Conservation (phyloP, 2,888 invertebrate genomes). For the Agapostemon virescens region DNA sequence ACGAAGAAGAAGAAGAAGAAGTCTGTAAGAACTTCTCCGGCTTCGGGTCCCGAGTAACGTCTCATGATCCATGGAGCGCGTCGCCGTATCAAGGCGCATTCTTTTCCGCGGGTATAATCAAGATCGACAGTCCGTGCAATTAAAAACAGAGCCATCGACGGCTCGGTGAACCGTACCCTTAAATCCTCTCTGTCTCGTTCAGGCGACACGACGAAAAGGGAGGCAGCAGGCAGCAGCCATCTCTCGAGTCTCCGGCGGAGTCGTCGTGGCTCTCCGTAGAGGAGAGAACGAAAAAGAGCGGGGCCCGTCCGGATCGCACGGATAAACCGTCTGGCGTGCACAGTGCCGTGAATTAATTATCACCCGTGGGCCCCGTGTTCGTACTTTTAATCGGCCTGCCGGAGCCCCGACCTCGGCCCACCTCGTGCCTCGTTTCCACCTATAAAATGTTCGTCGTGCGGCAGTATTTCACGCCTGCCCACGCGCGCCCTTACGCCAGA, state of each 20-base stretch:
- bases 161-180: slow-evolving; percentile 61
- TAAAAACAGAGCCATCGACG: slow-evolving; percentile 63
- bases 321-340: slow-evolving; percentile 68
- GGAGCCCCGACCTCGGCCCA: slow-evolving; percentile 62
- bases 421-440: slow-evolving; percentile 61
- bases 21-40: not conserved
- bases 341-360: slow-evolving; percentile 75
- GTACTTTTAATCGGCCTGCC: slow-evolving; percentile 71
- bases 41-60: not conserved
- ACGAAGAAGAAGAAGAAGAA: not conserved
- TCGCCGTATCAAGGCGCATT: slow-evolving; percentile 57
- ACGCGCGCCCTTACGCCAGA: slow-evolving; percentile 68
- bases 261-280: slow-evolving; percentile 2
- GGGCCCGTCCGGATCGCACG: slow-evolving; percentile 64
- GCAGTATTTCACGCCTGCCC: slow-evolving; percentile 76
- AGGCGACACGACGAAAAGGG: slow-evolving; percentile 43
- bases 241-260: slow-evolving; percentile 3
- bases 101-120: slow-evolving; percentile 60
- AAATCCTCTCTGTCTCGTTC: slow-evolving; percentile 47
- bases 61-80: slow-evolving; percentile 33
- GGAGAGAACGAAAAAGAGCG: slow-evolving; percentile 63
- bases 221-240: slow-evolving; percentile 17
- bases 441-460: slow-evolving; percentile 69
- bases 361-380: slow-evolving; percentile 67
- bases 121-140: slow-evolving; percentile 67